Evolutionary conservation across 2,113 vertebrate genomes (phyloP), one percentile per base, ranked within the genome.

Genomic region (Sialia sialis): DNA sequence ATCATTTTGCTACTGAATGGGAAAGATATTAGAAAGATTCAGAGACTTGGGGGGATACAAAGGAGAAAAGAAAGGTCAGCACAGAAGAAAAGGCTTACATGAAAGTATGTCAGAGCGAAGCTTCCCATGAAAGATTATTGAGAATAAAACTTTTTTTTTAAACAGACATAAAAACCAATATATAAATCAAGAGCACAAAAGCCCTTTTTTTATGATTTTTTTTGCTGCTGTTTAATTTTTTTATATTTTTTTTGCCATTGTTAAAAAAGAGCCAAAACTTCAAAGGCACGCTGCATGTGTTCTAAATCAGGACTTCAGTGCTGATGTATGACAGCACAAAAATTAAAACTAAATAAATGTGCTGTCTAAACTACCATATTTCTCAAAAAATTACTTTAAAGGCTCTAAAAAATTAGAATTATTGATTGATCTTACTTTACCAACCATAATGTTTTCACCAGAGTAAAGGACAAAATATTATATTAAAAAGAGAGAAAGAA

Each of bases 271-370:
- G 91, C 54, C 95, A 80, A 85, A 93, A 97, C 98, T 98, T 98
- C 98, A 98, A 98, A 98, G 97, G 87, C 74, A 78, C 25, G 38
- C 92, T 78, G 96, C 98, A 98, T 98, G 95, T 98, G 98, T 98
- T 98, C 97, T 87, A n/a, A 98, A 98, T 98, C 98, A 98, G 95
- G 93, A 96, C 95, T 97, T 97, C 97, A 97, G 96, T 95, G 93
- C 96, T 97, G 97, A 98, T 96, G 97, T 97, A 97, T 98, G 97
- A 97, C 97, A 98, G 98, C 96, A 96, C 89, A 97, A 97, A 97
- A 98, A 98, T 98, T 98, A 97, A 97, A 98, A 97, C 90, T 82
- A 97, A 98, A 98, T 98, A 98, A 98, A 98, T 98, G 97, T 98
- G 94, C 97, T 98, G 96, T 97, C 97, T 97, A 95, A 98, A 94